Conservation (phyloP, 2,888 invertebrate species). For the Tricholauxania praeusta region DNA sequence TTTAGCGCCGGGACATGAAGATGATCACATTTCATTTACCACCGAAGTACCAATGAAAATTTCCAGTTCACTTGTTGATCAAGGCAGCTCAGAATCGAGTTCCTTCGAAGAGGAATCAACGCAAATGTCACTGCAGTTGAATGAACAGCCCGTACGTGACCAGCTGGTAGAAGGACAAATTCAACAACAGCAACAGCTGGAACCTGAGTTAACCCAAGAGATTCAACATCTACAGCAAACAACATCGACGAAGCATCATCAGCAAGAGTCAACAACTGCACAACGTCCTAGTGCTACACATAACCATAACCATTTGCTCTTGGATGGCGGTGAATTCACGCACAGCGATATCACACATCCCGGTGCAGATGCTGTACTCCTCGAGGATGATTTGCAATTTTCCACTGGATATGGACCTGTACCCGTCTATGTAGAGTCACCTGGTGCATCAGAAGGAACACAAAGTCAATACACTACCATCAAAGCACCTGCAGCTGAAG, state of each 20-base stretch:
- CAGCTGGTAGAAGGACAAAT: constrained; percentile 18
- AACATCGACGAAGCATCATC: constrained; percentile 22
- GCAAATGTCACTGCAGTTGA: constrained; percentile 28
- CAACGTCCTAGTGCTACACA: constrained; percentile 41
- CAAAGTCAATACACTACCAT: constrained; percentile 45
- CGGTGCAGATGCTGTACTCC: constrained; percentile 74
- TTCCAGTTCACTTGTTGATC: constrained; percentile 52
- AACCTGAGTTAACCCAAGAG: constrained; percentile 39
- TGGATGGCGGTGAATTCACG: constrained; percentile 67
- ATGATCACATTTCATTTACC: constrained; percentile 54
- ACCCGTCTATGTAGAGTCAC: constrained; percentile 61
- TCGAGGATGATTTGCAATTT: constrained; percentile 71
- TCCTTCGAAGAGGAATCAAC: constrained; percentile 56
- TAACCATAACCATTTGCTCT: constrained; percentile 57
- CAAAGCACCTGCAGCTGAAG: constrained; percentile 65
- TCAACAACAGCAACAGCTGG: constrained; percentile 26
- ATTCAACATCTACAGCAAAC: constrained; percentile 28
- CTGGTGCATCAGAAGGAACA: constrained; percentile 64
- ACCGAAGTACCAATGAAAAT: constrained; percentile 65
- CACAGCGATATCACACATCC: constrained; percentile 74
- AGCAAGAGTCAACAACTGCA: constrained; percentile 5
- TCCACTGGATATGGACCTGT: constrained; percentile 70
- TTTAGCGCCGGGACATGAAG: constrained; percentile 50
- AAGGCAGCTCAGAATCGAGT: constrained; percentile 58
- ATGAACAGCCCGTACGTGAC: neutral